phyloP scores from a whole-genome alignment of 1,140 invertebrate genomes.

The Augochlora pura region DNA sequence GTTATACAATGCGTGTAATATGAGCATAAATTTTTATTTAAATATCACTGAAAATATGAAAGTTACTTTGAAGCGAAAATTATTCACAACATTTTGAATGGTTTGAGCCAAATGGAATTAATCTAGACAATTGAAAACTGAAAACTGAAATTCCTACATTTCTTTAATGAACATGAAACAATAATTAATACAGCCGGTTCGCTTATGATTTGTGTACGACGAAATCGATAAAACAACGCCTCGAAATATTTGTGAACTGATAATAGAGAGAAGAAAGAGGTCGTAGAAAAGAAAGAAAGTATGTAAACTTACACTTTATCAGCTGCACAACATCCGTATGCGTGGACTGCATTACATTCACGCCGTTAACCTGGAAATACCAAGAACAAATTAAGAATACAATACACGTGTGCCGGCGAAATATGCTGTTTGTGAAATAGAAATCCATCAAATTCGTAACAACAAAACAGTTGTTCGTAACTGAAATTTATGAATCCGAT shows the following conservation, averaged over 20 bases:
- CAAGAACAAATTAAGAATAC: constrained; percentile 30
- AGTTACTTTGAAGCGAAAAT: too few relatives aligned
- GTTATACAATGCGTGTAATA: too few relatives aligned
- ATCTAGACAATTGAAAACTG: too few relatives aligned
- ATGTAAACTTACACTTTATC: constrained; percentile 90
- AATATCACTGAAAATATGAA: too few relatives aligned
- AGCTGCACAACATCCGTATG: constrained; percentile 96
- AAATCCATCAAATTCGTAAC: neutral
- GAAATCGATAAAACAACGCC: neutral
- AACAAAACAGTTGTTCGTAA: too few relatives aligned
- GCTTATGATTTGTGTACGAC: neutral
- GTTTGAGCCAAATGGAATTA: too few relatives aligned
- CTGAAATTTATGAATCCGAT: too few relatives aligned
- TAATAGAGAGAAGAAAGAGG: constrained; percentile 16
- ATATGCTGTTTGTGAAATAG: neutral
- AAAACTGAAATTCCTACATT: too few relatives aligned
- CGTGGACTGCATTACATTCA: constrained; percentile 92
- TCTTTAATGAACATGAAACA: too few relatives aligned
- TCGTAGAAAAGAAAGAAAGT: constrained; percentile 41
- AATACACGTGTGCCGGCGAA: neutral
- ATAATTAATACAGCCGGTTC: neutral
- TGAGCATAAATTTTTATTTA: too few relatives aligned
- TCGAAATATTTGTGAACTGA: constrained; percentile 6
- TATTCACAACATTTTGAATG: too few relatives aligned
- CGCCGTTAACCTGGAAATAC: constrained; percentile 90